Evolutionary conservation across 1,140 invertebrate species (phyloP), one percentile per base, ranked within the genome.

Genomic region (Agrilus planipennis): DNA sequence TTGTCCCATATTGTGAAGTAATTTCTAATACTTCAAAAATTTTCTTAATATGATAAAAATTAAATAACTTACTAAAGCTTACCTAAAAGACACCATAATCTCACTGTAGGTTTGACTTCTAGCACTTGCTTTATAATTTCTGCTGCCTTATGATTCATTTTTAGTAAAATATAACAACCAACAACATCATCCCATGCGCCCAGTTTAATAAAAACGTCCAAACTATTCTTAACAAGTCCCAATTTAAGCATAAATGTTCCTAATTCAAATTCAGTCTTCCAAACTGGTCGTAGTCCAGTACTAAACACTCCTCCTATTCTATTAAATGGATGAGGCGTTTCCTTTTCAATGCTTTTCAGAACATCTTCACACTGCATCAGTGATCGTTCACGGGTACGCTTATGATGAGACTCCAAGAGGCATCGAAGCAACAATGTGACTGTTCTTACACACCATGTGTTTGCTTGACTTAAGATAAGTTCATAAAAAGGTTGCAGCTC

Each of bases 101-200:
- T 81, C 0, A 89, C 81, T 0, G 86, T 89, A 39, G 87, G 81
- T 32, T 84, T 75, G 42, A 83, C 77, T 4, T 75, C 69, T 36
- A 96, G 61, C 59, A 92, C 79, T 58, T 89, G 74, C 34, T 76
- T 64, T 47, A 96, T 90, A 38, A 96, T 69, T 61, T 89, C 83
- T 18, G 88, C 86, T 7, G 92, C 89, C 77, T 90, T 91, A 52
- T 93, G 86, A 20, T 76, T 72, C 46, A 89, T 66, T 48, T 89
- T 76, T 29, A 95, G 61, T 44, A 76, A 66, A 28, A 84, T 84
- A 53, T 95, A 95, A 66, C 92, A 97, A 2, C 74, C 69, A 44
- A 97, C 88, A 12, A 92, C 85, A 58, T 94, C 79, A 50, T 95
- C 87, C 92, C 91, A 97, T n/a, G 85, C 62, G 44, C 87, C 69